Conservation (phyloP, 1,140 invertebrate species). For the Pissodes strobi region DNA sequence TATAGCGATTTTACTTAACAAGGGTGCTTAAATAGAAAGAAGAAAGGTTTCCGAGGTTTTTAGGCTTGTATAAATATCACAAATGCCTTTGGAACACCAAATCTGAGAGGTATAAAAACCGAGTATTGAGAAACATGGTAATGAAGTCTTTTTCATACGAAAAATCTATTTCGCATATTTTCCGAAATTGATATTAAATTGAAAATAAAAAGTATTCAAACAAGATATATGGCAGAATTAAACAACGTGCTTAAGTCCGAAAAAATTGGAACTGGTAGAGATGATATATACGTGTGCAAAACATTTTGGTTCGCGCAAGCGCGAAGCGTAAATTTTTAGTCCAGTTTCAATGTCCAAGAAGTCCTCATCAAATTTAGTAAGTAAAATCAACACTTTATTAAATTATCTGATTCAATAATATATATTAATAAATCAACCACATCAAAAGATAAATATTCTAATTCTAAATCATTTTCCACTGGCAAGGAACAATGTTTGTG, state of each 20-base stretch:
- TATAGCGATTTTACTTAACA: neutral
- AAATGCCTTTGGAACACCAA: neutral
- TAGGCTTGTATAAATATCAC: neutral
- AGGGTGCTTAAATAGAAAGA: neutral
- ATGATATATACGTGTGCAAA: no score
- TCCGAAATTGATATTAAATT: neutral
- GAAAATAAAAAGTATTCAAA: neutral
- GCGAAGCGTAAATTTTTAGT: no score
- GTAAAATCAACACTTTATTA: no score
- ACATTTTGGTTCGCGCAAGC: no score
- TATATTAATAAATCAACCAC: no score
- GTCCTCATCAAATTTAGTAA: no score
- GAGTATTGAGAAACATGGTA: neutral
- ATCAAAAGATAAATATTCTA: no score
- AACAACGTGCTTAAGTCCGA: neutral
- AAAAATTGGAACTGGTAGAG: neutral
- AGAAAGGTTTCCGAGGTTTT: neutral
- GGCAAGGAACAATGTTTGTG: no score
- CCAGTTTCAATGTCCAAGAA: no score
- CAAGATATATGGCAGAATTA: neutral
- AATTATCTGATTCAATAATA: no score
- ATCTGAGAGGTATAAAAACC: neutral
- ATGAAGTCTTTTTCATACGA: neutral
- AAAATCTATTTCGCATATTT: neutral
- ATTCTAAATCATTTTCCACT: no score